Base-by-base conservation (phyloP, 2,888 invertebrate genomes). In the Bembecia ichneumoniformis region DNA sequence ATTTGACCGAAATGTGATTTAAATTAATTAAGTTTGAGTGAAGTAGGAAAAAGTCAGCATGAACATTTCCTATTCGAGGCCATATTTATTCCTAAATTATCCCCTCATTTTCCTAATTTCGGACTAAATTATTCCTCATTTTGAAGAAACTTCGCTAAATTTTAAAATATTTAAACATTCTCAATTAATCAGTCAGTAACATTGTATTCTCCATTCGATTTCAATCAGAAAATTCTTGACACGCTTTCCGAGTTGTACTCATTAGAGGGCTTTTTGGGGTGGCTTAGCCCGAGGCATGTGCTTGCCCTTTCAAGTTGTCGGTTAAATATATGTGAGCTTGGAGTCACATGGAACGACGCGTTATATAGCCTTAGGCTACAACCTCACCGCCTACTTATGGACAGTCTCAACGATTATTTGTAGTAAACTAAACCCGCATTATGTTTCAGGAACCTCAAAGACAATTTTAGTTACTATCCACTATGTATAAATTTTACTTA, bases 301-400 rank as follows among this genome's bases (percentile, higher is more conserved):
- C 50, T 52, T 53, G 53, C 56, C 55, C 50, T 56, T 57, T 57
- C 54, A 51, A 54, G 55, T 56, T 53, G 43, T 49, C 48, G 51
- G 49, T 49, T 45, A 5, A n/a, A 14, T 46, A 46, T 46, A 40
- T 47, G 36, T 17, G n/a, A 35, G 52, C 52, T 49, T 14, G 44
- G 43, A 15, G 45, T 51, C 47, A 47, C 47, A 35, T 16, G 47
- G 35, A 35, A 47, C 13, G 35, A 47, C 47, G 15, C 47, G 34
- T 15, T 46, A 40, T 14, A 40, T 40, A 5, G 47, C 47, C 36
- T 35, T 28, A 14, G 46, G 46, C 46, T 9, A 34, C 34, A 7
- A 28, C 28, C 28, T 28, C 28, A 28, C 28, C 28, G 28, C 28
- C 28, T 28, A 28, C 28, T 28, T 28, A 28, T 9, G 28, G 7